Conservation (phyloP, 1,140 invertebrate species). For the Brachionus koreanus region DNA sequence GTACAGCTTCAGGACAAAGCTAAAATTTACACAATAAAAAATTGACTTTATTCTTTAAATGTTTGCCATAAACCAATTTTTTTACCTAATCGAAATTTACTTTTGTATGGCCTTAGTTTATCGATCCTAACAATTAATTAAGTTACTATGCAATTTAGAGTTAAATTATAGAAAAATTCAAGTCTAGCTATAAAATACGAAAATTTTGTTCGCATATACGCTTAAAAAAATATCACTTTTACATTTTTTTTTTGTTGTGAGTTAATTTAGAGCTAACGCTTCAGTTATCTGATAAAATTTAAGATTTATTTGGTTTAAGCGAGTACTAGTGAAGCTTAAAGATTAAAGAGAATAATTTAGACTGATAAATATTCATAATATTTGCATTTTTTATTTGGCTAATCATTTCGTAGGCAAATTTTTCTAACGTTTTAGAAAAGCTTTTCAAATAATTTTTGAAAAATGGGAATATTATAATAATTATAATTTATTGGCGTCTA, state of each 20-base stretch:
- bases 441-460: background rate
- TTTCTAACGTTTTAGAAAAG: background rate
- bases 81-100: background rate
- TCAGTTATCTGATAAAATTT: background rate
- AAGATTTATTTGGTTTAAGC: background rate
- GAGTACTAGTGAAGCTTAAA: background rate
- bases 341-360: background rate
- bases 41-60: background rate
- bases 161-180: background rate
- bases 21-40: background rate
- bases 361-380: background rate
- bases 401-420: background rate
- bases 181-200: background rate
- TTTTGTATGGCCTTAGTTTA: background rate
- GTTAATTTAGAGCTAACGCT: background rate
- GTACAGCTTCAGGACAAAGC: background rate
- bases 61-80: background rate
- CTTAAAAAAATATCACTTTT: background rate
- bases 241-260: background rate
- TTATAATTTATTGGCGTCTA: conserved; percentile 2
- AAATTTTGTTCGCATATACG: background rate
- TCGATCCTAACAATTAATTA: background rate
- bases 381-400: background rate
- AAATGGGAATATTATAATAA: background rate
- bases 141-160: background rate